Evolutionary conservation across 2,888 invertebrate genomes (phyloP).

Genomic region (Tipula unca): DNA sequence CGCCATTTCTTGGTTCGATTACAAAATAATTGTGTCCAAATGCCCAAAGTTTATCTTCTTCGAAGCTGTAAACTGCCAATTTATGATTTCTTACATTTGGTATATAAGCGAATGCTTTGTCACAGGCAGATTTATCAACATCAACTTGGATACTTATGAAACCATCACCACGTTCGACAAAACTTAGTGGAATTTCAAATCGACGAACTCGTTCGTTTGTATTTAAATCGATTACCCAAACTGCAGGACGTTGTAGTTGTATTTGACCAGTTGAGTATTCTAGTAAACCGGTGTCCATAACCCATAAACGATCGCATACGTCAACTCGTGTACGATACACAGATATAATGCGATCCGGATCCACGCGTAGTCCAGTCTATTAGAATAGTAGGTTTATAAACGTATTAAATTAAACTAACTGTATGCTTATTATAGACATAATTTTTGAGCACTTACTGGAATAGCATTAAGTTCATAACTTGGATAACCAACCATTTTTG

Average conservation of each 20-base stretch:
- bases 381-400: no score
- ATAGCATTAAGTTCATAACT: constrained; percentile 34
- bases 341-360: constrained; percentile 46
- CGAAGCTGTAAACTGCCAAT: constrained; percentile 46
- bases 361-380: constrained; percentile 26
- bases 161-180: constrained; percentile 34
- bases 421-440: not conserved
- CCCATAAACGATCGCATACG: constrained; percentile 65
- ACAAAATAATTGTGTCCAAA: constrained; percentile 63
- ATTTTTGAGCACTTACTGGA: constrained; percentile 25
- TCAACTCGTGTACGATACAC: constrained; percentile 66
- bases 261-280: constrained; percentile 52
- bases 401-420: no score
- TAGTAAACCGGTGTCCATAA: constrained; percentile 65
- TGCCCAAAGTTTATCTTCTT: constrained; percentile 57
- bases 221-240: constrained; percentile 57
- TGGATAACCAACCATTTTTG: constrained; percentile 38
- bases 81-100: constrained; percentile 42
- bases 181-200: constrained; percentile 41
- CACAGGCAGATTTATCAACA: constrained; percentile 48
- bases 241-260: constrained; percentile 49
- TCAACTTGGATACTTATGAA: constrained; percentile 64
- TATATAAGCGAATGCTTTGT: constrained; percentile 60
- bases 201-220: constrained; percentile 52
- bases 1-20: constrained; percentile 62